Base-by-base conservation (phyloP, 37 sponge, comb jelly and placozoan genomes). In the Halisarca cf. caerulea region DNA sequence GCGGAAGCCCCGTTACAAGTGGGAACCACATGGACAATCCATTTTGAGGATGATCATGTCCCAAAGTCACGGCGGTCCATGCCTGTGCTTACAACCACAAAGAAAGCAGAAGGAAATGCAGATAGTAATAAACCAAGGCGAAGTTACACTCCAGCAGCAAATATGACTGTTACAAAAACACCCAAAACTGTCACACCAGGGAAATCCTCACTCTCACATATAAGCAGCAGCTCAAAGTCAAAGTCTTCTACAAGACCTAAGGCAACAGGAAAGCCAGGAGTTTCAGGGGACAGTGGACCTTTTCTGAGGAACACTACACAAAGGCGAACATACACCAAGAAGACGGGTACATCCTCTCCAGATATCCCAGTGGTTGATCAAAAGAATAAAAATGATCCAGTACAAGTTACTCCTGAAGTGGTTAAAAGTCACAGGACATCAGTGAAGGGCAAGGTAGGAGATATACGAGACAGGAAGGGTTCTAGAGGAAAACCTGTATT, bases 241-340 rank as follows among this genome's bases (percentile, higher is more conserved):
- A 32, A n/a, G 33, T 8, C 7, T 17, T 32, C 35, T 4, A 30
- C 32, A n/a, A 68, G 28, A 34, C n/a, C 69, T 30, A 34, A 68
- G 69, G 28, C 69, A 30, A 25, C 69, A 8, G 69, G 51, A 14
- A 47, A 47, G 11, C 51, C 51, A 47, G 51, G 6, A 47, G 51
- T 30, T 1, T 0, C 34, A 3, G 69, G 69, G 4, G 35, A 68
- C n/a, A 15, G 45, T 25, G 41, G 77, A 21, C 77, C 77, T 2
- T 74, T 74, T 40, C n/a, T 37, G 24, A 74, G 77, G 45, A 74
- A 74, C 77, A 74, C 77, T 25, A 6, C 77, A 74, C 38, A 40
- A 23, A 74, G 77, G 41, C 77, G 77, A 20, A 74, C 77, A 5
- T 74, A 40, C 77, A 74, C 77, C 21, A 74, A 74, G 44, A 74